Base-by-base conservation (phyloP, 2,888 invertebrate species). In the Lepidochitona cinerea region DNA sequence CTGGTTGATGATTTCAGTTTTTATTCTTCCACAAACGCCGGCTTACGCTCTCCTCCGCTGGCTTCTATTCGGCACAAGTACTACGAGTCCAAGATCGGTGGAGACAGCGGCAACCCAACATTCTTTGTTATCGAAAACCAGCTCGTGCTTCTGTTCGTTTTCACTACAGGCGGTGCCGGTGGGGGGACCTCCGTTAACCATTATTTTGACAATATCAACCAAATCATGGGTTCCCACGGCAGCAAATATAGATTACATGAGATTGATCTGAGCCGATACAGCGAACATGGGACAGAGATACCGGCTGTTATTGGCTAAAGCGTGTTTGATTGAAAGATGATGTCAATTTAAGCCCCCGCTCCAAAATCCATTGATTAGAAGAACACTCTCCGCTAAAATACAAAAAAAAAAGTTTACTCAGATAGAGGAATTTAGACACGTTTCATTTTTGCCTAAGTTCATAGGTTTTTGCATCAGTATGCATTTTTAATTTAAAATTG, bases 61-160 rank as follows among this genome's bases (percentile, higher is more conserved):
- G 32, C 37, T 14, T 74, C 80, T 29, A 68, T 79, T 7, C 72
- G 83, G 9, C 72, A 75, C 37, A 71, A 71, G 5, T 79, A 80
- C 65, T 84, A 80, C 64, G 83, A 84, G 66, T 29, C 68, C 7
- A 84, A 83, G 73, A 83, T 84, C 33, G 52, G 64, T 0, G 84
- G 83, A 1, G 84, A 84, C 71, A 83, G 83, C 68, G 84, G 84
- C 4, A 84, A 84, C 68, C 84, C 84, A 0, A 78, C 76, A n/a
- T 84, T 84, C 71, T 76, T 84, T 33, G 77, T 83, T 7, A 72
- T 83, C n/a, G 75, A 81, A 54, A 68, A 83, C n/a, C 68, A 84
- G 72, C 74, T 83, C 12, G 83, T 83, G 14, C 77, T 84, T 1
- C 37, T 84, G 37, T 84, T 83, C 75, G 81, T 81, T 29, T 80